Conservation (phyloP, 2,888 invertebrate genomes). For the Andricus curvator region DNA sequence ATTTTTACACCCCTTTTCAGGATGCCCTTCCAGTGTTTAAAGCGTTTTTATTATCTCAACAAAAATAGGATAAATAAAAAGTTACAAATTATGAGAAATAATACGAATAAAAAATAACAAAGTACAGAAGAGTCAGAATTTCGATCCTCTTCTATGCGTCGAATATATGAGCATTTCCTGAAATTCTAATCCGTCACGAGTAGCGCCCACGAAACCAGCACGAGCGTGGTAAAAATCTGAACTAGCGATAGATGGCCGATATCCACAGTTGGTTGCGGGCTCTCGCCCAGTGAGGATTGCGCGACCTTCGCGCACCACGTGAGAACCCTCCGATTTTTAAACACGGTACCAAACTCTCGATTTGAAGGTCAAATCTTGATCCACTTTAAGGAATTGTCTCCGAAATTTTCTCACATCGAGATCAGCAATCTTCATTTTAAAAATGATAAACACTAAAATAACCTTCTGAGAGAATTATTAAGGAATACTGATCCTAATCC, state of each 20-base stretch:
- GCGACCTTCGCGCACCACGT: constrained; percentile 32
- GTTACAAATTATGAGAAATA: neutral
- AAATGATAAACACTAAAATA: neutral
- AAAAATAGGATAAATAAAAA: neutral
- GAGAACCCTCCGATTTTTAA: neutral
- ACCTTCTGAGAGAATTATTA: neutral
- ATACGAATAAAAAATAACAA: neutral
- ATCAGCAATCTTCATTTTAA: neutral
- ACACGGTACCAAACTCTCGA: neutral
- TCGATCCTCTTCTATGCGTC: neutral
- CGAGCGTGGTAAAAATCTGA: constrained; percentile 60
- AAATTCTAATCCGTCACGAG: constrained; percentile 13
- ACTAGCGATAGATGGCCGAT: constrained; percentile 62
- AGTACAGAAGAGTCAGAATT: neutral
- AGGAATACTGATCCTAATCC: neutral
- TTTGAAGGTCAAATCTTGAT: constrained; percentile 1
- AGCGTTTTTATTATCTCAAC: neutral
- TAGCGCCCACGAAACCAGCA: constrained; percentile 57
- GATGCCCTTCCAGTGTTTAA: neutral
- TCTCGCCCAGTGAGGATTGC: constrained; percentile 68
- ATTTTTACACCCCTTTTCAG: neutral
- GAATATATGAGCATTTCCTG: constrained; percentile 15
- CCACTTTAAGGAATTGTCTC: neutral
- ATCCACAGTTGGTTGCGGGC: constrained; percentile 76
- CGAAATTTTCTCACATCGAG: neutral